Evolutionary conservation across 2,113 vertebrate species (phyloP).

Genomic region (Dromiciops gliroides): DNA sequence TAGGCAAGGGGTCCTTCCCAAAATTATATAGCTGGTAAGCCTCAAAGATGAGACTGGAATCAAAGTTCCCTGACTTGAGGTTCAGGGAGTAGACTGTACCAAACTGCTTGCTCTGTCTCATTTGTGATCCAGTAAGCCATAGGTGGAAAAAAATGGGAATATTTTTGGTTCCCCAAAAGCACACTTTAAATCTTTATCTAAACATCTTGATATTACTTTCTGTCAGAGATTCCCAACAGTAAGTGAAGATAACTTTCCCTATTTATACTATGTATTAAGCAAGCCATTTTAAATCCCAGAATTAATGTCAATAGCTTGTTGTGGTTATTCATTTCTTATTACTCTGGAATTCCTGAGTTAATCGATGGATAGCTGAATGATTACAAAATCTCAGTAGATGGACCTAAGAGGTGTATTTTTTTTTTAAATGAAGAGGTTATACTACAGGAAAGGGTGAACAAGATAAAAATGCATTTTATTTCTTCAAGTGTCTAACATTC

Average conservation of each 20-base stretch:
- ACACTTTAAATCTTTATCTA: constrained; percentile 44
- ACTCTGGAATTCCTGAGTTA: constrained; percentile 70
- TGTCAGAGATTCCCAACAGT: constrained; percentile 25
- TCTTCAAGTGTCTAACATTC: not conserved
- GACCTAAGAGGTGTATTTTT: not conserved
- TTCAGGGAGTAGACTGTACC: not conserved
- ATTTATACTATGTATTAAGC: constrained; percentile 36
- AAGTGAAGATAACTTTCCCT: constrained; percentile 12
- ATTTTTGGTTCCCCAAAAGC: constrained; percentile 2
- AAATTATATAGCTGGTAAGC: not conserved
- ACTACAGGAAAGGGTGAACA: not conserved
- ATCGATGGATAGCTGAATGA: constrained; percentile 37
- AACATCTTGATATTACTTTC: constrained; percentile 40
- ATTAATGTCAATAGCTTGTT: constrained; percentile 48
- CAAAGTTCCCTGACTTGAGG: not conserved
- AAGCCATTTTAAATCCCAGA: constrained; percentile 47
- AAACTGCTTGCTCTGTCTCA: not conserved
- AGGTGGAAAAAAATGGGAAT: constrained; percentile 40
- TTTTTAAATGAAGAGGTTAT: not conserved
- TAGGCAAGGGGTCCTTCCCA: not conserved
- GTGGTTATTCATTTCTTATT: constrained; percentile 51
- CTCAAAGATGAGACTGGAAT: not conserved
- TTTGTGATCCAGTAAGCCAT: constrained; percentile 30
- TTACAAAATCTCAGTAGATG: constrained; percentile 61
- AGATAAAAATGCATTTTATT: constrained; percentile 16